These are phyloP conservation scores for Aplidium turbinatum DNA, from an alignment of 23 tunicate genomes.

Conservation along the genomic window DNA sequence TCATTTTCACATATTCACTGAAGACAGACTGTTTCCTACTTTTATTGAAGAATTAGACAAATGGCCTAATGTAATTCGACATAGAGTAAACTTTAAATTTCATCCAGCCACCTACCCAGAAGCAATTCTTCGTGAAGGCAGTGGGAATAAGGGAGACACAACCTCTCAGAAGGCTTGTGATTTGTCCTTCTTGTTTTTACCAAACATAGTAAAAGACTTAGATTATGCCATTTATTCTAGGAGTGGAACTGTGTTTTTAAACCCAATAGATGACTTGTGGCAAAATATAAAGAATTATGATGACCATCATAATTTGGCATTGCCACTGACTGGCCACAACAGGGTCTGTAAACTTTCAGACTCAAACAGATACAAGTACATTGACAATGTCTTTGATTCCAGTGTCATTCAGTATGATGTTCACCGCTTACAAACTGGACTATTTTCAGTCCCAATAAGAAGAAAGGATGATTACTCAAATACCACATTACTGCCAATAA, in stretches of 20 bases:
- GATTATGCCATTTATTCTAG: conserved; percentile 43
- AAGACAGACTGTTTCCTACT: conserved; percentile 33
- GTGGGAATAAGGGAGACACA: not conserved
- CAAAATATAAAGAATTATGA: conserved; percentile 32
- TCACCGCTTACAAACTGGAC: conserved; percentile 25
- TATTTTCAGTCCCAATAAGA: conserved; percentile 47
- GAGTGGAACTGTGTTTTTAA: conserved; percentile 47
- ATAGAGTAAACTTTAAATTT: conserved; percentile 66
- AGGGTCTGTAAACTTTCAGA: not conserved
- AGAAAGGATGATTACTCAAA: not conserved
- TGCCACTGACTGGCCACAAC: conserved; percentile 1
- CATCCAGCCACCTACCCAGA: conserved; percentile 66
- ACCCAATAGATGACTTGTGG: conserved; percentile 54
- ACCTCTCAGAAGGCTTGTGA: conserved; percentile 24
- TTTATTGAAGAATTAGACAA: conserved; percentile 47
- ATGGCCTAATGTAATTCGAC: conserved; percentile 62
- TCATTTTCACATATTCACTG: conserved; percentile 76
- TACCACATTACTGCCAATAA: conserved; percentile 7
- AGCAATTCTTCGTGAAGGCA: conserved; percentile 16
- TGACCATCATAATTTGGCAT: conserved; percentile 23
- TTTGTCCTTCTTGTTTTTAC: conserved; percentile 50
- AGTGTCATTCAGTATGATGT: conserved; percentile 45
- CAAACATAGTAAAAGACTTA: conserved; percentile 51
- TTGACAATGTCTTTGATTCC: conserved; percentile 25
- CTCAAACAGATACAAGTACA: not conserved